Evolutionary conservation across 2,797 vertebrate genomes (phyloP).

Genomic region (Nannoperca australis): DNA sequence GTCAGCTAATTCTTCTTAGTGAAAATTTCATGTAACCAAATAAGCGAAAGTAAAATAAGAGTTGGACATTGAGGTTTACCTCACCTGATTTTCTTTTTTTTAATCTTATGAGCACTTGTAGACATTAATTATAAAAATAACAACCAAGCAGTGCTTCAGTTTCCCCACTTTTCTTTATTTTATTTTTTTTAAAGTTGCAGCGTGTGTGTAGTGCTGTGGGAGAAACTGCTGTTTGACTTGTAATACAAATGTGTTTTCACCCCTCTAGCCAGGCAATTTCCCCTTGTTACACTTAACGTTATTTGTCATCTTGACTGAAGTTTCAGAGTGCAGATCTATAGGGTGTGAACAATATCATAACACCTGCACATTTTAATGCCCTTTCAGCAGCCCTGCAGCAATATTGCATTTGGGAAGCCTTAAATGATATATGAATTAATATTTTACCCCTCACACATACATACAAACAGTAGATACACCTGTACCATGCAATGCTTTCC

Average conservation of each 20-base stretch:
- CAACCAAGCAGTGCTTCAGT: slow-evolving; percentile 11
- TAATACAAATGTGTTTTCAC: slow-evolving; percentile 44
- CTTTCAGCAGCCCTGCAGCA: slow-evolving; percentile 18
- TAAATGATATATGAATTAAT: slow-evolving; percentile 14
- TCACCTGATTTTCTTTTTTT: neutral
- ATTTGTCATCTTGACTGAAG: slow-evolving; percentile 49
- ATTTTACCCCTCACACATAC: neutral
- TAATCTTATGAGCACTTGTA: neutral
- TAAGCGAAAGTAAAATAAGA: neutral
- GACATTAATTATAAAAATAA: slow-evolving; percentile 22
- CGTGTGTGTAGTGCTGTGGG: slow-evolving; percentile 15
- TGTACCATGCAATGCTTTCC: neutral
- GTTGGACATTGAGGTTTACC: neutral
- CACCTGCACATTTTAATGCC: slow-evolving; percentile 29
- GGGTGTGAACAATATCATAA: slow-evolving; percentile 18
- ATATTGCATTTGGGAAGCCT: slow-evolving; percentile 13
- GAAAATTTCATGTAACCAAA: neutral
- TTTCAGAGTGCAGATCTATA: slow-evolving; percentile 29
- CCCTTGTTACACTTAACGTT: slow-evolving; percentile 52
- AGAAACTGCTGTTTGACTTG: slow-evolving; percentile 33
- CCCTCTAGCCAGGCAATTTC: slow-evolving; percentile 23
- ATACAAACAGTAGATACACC: neutral
- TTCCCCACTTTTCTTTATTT: neutral
- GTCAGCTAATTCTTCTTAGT: neutral
- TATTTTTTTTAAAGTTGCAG: neutral